Conservation (phyloP, 2,888 invertebrate species). For the Liposcelis brunnea region DNA sequence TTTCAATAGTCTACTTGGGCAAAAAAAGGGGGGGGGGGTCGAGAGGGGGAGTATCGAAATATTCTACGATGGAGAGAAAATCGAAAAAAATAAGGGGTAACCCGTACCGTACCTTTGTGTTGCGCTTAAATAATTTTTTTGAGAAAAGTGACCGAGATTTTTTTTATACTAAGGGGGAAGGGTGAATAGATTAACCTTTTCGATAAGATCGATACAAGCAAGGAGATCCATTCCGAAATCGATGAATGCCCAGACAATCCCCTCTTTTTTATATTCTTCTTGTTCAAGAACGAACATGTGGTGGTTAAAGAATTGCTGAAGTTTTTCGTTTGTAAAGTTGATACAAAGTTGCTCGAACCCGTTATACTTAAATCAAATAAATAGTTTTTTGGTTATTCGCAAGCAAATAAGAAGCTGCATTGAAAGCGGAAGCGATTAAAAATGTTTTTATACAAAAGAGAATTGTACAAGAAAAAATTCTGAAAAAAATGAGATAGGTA, state of each 20-base stretch:
- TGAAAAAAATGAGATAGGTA: too few relatives aligned
- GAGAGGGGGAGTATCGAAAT: not conserved
- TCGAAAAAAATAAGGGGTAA: not conserved
- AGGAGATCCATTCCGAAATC: slow-evolving; percentile 99
- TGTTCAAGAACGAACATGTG: slow-evolving; percentile 99
- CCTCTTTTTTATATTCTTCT: slow-evolving; percentile 95
- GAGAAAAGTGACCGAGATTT: too few relatives aligned
- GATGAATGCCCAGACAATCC: slow-evolving; percentile 96
- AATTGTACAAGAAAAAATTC: too few relatives aligned
- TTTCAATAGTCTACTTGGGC: not conserved
- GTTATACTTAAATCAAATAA: slow-evolving; percentile 59
- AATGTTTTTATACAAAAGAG: too few relatives aligned
- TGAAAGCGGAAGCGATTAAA: too few relatives aligned
- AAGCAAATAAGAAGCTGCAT: slow-evolving; percentile 13
- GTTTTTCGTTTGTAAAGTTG: slow-evolving; percentile 99
- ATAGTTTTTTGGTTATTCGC: slow-evolving; percentile 22
- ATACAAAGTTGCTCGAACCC: slow-evolving; percentile 99
- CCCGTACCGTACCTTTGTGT: too few relatives aligned
- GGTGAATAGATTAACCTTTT: slow-evolving; percentile 49
- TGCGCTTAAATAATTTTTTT: too few relatives aligned
- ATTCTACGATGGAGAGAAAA: not conserved
- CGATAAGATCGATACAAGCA: slow-evolving; percentile 96
- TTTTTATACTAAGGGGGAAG: too few relatives aligned
- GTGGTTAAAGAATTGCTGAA: slow-evolving; percentile 99
- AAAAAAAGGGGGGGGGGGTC: not conserved